Percentiles rank a stretch among this genome's conserved stretches.
Evolutionary conservation across 2,888 invertebrate genomes (phyloP).

Genomic region (Cylloceria caligata): DNA sequence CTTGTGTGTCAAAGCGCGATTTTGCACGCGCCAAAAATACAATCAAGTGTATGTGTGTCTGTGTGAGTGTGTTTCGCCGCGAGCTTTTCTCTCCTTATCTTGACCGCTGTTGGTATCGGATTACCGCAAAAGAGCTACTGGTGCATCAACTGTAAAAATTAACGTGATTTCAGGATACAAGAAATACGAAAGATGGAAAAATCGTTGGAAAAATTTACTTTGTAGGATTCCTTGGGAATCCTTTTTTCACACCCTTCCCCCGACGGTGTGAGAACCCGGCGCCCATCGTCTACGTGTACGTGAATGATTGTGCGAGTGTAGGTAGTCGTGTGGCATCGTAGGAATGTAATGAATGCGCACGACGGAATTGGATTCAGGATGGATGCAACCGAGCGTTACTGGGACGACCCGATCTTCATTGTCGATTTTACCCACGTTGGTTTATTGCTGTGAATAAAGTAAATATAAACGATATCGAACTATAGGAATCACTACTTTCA

Average conservation of each 20-base stretch:
- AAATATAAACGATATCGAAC: not conserved
- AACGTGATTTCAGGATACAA: not conserved
- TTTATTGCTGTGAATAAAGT: not conserved
- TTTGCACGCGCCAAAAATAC: constrained; percentile 77
- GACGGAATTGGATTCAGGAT: constrained; percentile 44
- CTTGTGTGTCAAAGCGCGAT: constrained; percentile 63
- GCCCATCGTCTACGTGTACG: constrained; percentile 10
- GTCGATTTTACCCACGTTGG: not conserved
- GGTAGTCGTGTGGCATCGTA: not conserved
- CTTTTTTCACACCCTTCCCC: not conserved
- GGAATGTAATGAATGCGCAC: constrained; percentile 37
- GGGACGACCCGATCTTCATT: constrained; percentile 2
- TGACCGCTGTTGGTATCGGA: constrained; percentile 73
- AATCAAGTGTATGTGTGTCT: constrained; percentile 44
- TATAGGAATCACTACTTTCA: not conserved
- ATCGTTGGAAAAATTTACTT: not conserved
- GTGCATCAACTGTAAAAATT: constrained; percentile 22
- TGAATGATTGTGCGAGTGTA: constrained; percentile 18
- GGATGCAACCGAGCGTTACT: constrained; percentile 24
- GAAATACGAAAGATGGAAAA: not conserved
- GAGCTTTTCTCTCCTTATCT: constrained; percentile 59
- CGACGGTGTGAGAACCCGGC: constrained; percentile 12
- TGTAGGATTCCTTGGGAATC: not conserved
- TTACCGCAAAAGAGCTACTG: constrained; percentile 70
- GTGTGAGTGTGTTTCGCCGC: constrained; percentile 69